Evolutionary conservation across 2,888 invertebrate species (phyloP), one percentile per base, ranked within the genome.

Genomic region (Drosophila ustulata): DNA sequence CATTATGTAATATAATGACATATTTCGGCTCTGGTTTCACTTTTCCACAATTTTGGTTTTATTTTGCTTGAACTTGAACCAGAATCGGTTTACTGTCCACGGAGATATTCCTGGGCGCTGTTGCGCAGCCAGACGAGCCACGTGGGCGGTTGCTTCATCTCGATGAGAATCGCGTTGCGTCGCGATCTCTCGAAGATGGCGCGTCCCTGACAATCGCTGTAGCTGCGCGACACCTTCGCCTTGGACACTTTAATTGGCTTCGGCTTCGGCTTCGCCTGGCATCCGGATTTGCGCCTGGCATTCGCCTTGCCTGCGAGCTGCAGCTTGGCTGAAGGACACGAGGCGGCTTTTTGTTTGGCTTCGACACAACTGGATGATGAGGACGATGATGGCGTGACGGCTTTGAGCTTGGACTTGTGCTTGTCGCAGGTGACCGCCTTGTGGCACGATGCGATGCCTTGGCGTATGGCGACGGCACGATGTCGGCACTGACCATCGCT

Each of bases 111-210:
- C 26, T 23, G 18, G 4, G n/a, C 7, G 23, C 8, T 25, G 3
- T 86, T 80, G 3, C 78, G 57, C 28, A 91, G 6, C 66, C 80
- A 82, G 13, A 89, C 30, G 11, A 91, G 9, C 46, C 89, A 55
- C 0, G 87, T 56, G 13, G 91, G 92, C 1, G 90, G 90, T 5
- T 84, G 80, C 47, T 89, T 91, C 89, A 90, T 90, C 43, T 91
- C 90, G 1, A 70, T 79, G 26, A 91, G 85, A 6, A 90, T 76
- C 6, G 83, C 65, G 47, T 80, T 86, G 11, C 84, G 71, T 26
- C 82, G 82, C 0, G 83, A 81, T 26, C 67, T 78, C 6, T 75
- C 56, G 25, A 86, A 91, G 25, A 91, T 85, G 46, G 80, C 75
- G n/a, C 81, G 81, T 1, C 79, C 82, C 57, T 89, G 81, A 9